These are phyloP conservation scores for Ranitomeya imitator DNA, from an alignment of 2,113 vertebrate genomes.

Conservation along the genomic window DNA sequence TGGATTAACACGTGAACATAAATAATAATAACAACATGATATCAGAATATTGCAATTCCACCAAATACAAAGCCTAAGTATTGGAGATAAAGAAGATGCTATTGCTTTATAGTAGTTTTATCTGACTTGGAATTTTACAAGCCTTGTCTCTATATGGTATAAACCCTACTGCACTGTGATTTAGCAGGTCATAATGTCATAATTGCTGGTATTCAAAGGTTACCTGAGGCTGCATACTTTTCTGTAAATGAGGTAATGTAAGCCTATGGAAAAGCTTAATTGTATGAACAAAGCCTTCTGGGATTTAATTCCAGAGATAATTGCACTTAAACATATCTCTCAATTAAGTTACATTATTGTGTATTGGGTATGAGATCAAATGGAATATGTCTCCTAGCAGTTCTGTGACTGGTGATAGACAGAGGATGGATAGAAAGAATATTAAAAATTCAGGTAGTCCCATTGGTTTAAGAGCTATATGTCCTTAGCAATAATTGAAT, in stretches of 20 bases:
- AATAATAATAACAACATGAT: neutral
- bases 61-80: neutral
- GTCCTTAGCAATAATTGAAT: neutral
- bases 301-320: conserved; percentile 38
- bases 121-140: neutral
- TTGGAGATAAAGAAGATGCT: no score
- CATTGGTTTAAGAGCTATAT: neutral
- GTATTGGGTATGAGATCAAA: conserved; percentile 37
- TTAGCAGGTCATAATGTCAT: conserved; percentile 37
- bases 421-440: neutral
- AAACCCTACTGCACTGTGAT: conserved; percentile 10
- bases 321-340: conserved; percentile 39
- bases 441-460: neutral
- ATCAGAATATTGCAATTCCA: neutral
- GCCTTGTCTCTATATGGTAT: conserved; percentile 11
- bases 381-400: conserved; percentile 18
- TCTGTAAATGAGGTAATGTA: conserved; percentile 18
- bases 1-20: neutral
- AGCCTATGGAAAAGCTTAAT: conserved; percentile 33
- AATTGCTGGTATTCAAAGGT: conserved; percentile 38
- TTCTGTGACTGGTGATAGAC: conserved; percentile 3
- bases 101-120: conserved; percentile 12
- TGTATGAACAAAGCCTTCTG: conserved; percentile 38
- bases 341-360: conserved; percentile 45
- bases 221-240: conserved; percentile 39